These are phyloP conservation scores for Sturmia bella DNA, from an alignment of 2,888 invertebrate genomes.

Conservation along the genomic window DNA sequence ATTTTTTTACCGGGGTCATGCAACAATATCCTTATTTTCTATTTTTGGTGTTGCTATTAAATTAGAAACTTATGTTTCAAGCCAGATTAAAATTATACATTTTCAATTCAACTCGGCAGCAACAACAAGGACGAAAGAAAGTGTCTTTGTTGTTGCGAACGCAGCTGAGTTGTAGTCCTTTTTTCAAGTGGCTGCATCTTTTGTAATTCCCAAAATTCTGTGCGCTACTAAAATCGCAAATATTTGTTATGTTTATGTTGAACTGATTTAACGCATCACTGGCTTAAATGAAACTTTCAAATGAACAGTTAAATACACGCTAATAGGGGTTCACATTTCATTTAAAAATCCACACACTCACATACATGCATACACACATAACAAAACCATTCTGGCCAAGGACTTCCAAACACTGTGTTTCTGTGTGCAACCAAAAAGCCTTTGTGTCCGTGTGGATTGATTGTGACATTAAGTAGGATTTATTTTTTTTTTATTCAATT, in stretches of 20 bases:
- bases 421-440: slow-evolving; percentile 26
- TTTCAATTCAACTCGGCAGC: slow-evolving; percentile 49
- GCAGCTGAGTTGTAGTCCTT: slow-evolving; percentile 58
- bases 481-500: slow-evolving; percentile 79
- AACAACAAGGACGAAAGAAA: slow-evolving; percentile 7
- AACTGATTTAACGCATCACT: slow-evolving; percentile 80
- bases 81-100: slow-evolving; percentile 79
- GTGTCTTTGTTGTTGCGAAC: slow-evolving; percentile 10
- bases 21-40: background rate
- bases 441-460: slow-evolving; percentile 76
- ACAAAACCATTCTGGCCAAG: slow-evolving; percentile 44
- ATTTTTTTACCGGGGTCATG: slow-evolving; percentile 11
- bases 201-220: slow-evolving; percentile 35
- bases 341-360: slow-evolving; percentile 61
- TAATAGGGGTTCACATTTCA: slow-evolving; percentile 81
- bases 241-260: slow-evolving; percentile 68
- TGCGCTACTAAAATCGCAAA: slow-evolving; percentile 47
- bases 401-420: slow-evolving; percentile 17
- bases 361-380: slow-evolving; percentile 31
- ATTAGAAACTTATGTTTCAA: slow-evolving; percentile 79
- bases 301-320: slow-evolving; percentile 81
- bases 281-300: slow-evolving; percentile 79
- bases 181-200: slow-evolving; percentile 70
- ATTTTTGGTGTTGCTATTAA: slow-evolving; percentile 50
- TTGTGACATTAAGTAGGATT: slow-evolving; percentile 81